A percentile compares a stretch with the other conserved stretches of the same genome.
phyloP scores from a whole-genome alignment of 2,113 vertebrate genomes.

The Cnemophilus loriae region DNA sequence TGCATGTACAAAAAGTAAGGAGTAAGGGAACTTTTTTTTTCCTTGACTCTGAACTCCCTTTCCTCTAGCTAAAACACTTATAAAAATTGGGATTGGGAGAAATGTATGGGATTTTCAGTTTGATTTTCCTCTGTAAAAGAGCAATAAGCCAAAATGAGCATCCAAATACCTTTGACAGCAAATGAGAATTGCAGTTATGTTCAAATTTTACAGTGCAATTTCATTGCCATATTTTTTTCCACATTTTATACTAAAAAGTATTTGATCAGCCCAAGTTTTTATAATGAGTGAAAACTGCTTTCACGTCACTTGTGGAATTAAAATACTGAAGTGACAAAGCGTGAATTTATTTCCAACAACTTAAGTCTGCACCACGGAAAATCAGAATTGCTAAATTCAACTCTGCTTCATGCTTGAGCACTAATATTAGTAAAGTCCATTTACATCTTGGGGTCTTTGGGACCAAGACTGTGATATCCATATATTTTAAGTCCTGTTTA shows the following conservation, averaged over 20 bases:
- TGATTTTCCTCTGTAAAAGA: not conserved
- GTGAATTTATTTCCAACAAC: not conserved
- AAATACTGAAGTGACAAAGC: not conserved
- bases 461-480: not conserved
- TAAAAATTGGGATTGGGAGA: not conserved
- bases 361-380: not conserved
- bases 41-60: not conserved
- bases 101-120: not conserved
- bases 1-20: not conserved
- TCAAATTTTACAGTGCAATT: not conserved
- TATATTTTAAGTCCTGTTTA: not conserved
- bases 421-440: not conserved
- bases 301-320: not conserved
- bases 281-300: not conserved
- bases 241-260: not conserved
- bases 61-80: not conserved
- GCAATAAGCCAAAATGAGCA: not conserved
- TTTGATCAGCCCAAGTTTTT: not conserved
- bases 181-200: not conserved
- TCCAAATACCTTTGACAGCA: not conserved
- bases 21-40: not conserved
- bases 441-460: not conserved
- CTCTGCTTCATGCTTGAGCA: not conserved
- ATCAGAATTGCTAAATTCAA: not conserved
- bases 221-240: not conserved